Evolutionary conservation across 92 coral and sea anemone genomes (phyloP).

Genomic region (Phenganax marumi): DNA sequence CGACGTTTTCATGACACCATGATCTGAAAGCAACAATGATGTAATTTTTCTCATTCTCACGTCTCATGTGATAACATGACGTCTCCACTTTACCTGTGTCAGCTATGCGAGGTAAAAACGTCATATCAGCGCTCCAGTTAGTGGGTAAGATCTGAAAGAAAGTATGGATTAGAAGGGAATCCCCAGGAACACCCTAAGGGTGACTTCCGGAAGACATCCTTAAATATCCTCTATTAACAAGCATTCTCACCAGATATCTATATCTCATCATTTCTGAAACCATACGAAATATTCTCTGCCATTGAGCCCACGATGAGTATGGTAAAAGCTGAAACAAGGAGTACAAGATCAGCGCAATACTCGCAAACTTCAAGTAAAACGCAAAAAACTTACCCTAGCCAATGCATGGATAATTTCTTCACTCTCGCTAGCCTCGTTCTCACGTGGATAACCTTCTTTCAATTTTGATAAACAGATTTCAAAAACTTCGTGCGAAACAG

Average conservation of each 20-base stretch:
- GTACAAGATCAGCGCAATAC: not conserved
- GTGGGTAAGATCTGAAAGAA: not conserved
- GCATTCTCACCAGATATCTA: conserved; percentile 26
- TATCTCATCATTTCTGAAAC: conserved; percentile 16
- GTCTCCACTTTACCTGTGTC: not conserved
- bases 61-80: not conserved
- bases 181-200: too few relatives aligned
- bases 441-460: not conserved
- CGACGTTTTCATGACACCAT: not conserved
- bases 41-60: not conserved
- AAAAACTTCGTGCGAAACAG: conserved; percentile 20
- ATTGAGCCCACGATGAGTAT: conserved; percentile 11
- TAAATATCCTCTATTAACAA: not conserved
- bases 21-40: not conserved
- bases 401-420: conserved; percentile 16
- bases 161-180: too few relatives aligned
- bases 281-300: conserved; percentile 24
- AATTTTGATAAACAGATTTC: conserved; percentile 33
- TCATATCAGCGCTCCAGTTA: conserved; percentile 16
- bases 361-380: not conserved
- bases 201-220: too few relatives aligned
- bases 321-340: conserved; percentile 20
- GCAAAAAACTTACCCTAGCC: conserved; percentile 21
- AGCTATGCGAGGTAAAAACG: conserved; percentile 1
- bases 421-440: not conserved